These are phyloP conservation scores for Leguminivora glycinivorella DNA, from an alignment of 1,140 invertebrate species.

Conservation along the genomic window DNA sequence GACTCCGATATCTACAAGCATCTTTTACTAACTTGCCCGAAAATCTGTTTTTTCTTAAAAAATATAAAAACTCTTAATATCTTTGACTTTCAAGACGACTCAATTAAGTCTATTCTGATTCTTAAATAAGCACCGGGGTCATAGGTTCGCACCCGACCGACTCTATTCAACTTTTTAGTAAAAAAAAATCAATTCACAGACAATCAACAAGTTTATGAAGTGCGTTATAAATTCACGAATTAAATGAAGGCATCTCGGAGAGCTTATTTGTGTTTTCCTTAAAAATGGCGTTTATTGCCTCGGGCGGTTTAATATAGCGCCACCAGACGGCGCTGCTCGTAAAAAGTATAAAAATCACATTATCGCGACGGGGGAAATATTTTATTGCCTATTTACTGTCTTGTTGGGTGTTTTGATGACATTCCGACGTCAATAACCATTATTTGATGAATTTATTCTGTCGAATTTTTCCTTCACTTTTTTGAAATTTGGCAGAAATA, in stretches of 20 bases:
- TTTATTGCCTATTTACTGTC: slow-evolving; percentile 26
- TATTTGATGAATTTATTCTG: not conserved
- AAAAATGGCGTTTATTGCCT: slow-evolving; percentile 19
- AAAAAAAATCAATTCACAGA: not conserved
- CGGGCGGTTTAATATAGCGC: slow-evolving; percentile 9
- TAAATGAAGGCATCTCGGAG: not conserved
- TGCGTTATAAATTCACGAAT: slow-evolving; percentile 13
- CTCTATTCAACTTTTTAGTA: no score
- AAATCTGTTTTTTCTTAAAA: no score
- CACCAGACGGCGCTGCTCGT: not conserved
- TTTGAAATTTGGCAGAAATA: no score
- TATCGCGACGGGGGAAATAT: slow-evolving; percentile 19
- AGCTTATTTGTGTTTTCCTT: slow-evolving; percentile 27
- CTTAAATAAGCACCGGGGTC: no score
- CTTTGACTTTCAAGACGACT: no score
- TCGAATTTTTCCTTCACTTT: not conserved
- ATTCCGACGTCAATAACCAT: not conserved
- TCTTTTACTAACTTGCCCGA: no score
- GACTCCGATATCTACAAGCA: no score
- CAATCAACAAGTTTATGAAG: slow-evolving; percentile 19
- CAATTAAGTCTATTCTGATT: no score
- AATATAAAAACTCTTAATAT: no score
- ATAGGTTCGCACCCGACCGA: no score
- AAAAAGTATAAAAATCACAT: slow-evolving; percentile 27
- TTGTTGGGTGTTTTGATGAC: slow-evolving; percentile 3